Base-by-base conservation (phyloP, 2,113 vertebrate species). In the Osmerus mordax region DNA sequence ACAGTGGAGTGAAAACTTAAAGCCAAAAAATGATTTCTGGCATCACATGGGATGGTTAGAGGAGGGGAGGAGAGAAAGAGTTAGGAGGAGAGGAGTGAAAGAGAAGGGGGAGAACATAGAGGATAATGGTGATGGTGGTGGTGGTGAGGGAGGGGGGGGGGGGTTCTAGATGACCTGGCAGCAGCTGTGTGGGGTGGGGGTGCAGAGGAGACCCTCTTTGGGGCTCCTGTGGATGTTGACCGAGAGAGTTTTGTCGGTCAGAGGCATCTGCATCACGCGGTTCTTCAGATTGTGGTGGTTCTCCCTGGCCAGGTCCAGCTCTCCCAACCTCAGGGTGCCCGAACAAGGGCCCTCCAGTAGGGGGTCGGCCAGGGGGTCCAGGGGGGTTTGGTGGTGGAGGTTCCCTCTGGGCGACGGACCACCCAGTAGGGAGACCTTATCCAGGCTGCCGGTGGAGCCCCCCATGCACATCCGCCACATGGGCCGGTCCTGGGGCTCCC, bases 401-500 rank as follows among this genome's bases (percentile, higher is more conserved):
- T 86, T 87, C 4, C 78, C 87, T 36, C 88, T 78, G n/a, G 87
- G 88, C 0, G 86, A 85, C 2, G 79, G 90, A 18, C 85, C 88
- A 0, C 87, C 89, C 23, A 91, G 72, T 41, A 90, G 88, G 0
- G 91, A 87, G 52, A 92, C 87, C 76, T 90, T 95, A 63, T 93
- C 93, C 59, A 92, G 66, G 32, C 85, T 91, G 2, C 94, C 92
- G 0, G 89, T 87, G 23, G 96, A 94, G 74, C 91, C 89, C 1
- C 89, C 93, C 80, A 99, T 93, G 75, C 97, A 98, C 97, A 98
- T 98, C 85, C 96, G 96, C 97, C 97, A 98, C 85, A 91, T 63
- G 78, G 95, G 95, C 62, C 95, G 93, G 4, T 95, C 89, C 84
- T 95, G 96, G 8, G 94, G 88, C 76, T 95, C 86, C 0, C 69